phyloP scores from a whole-genome alignment of 2,113 vertebrate species.

The Tyto alba region DNA sequence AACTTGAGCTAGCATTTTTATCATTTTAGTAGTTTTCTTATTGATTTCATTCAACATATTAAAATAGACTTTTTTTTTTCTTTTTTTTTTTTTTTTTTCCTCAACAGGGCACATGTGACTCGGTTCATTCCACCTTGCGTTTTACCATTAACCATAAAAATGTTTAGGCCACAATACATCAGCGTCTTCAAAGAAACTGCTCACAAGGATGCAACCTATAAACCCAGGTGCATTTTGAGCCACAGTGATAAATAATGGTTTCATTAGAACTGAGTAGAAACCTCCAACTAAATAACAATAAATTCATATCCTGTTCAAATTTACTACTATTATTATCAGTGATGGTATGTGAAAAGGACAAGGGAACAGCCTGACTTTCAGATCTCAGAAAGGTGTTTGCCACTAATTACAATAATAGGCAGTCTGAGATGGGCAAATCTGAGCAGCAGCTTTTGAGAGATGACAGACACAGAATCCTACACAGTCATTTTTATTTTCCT shows the following conservation, averaged over 20 bases:
- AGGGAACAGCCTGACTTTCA: neutral
- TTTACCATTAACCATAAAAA: neutral
- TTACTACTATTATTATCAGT: neutral
- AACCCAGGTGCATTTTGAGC: neutral
- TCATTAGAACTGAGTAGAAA: neutral
- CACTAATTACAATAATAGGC: neutral
- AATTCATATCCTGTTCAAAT: neutral
- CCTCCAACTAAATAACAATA: neutral
- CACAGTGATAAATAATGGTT: neutral
- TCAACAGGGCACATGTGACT: neutral
- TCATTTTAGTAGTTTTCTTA: neutral
- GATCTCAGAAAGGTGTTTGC: neutral
- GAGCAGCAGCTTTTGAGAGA: neutral
- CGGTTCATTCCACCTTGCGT: neutral
- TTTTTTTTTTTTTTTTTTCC: neutral
- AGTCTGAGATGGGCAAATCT: neutral
- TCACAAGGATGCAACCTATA: neutral
- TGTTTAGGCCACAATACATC: neutral
- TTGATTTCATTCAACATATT: neutral
- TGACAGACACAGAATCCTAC: neutral
- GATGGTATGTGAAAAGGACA: neutral
- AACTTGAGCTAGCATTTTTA: neutral
- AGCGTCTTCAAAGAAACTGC: neutral
- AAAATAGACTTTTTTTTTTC: neutral
- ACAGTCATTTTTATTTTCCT: neutral